Conservation (phyloP, 2,113 vertebrate species). For the Eulemur macaco region DNA sequence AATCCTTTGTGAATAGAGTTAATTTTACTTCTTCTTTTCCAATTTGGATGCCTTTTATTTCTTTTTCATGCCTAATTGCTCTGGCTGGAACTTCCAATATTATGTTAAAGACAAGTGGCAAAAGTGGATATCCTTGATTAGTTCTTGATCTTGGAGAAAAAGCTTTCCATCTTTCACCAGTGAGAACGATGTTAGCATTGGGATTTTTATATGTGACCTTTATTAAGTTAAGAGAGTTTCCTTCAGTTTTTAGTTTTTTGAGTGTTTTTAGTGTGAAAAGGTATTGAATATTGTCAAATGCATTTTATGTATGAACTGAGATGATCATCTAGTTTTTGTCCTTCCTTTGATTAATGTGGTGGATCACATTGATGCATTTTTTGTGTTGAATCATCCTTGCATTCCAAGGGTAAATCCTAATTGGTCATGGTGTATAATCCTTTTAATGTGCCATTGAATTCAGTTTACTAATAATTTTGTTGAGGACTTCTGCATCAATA, state of each 20-base stretch:
- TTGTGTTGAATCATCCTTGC: not conserved
- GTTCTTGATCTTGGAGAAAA: not conserved
- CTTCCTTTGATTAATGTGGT: not conserved
- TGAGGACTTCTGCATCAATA: not conserved
- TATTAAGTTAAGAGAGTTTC: not conserved
- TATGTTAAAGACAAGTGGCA: not conserved
- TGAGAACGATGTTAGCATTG: not conserved
- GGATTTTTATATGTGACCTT: not conserved
- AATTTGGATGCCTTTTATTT: not conserved
- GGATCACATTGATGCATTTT: not conserved
- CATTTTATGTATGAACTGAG: not conserved
- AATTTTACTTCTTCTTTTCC: not conserved
- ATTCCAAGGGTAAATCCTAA: not conserved
- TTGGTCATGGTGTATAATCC: not conserved
- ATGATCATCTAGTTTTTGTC: not conserved
- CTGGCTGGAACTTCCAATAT: not conserved
- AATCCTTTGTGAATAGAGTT: not conserved
- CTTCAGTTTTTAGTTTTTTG: not conserved
- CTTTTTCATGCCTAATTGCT: not conserved
- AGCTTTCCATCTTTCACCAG: not conserved
- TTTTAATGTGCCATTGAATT: not conserved
- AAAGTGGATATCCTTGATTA: not conserved
- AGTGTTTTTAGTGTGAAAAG: not conserved
- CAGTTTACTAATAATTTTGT: not conserved
- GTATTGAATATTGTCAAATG: not conserved